Conservation (phyloP, 2,797 vertebrate species). For the Sebastes iracundus region DNA sequence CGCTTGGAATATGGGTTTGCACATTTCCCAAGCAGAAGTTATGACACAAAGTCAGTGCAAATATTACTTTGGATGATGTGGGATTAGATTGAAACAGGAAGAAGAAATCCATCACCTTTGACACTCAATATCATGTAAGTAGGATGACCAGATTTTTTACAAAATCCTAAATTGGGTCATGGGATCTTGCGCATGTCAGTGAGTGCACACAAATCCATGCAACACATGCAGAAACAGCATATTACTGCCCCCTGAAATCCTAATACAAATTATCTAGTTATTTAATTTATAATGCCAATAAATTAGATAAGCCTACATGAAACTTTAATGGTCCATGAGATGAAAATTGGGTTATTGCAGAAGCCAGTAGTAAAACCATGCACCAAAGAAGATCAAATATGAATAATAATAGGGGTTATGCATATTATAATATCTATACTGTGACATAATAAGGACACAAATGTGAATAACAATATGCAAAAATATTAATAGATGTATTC, state of each 20-base stretch:
- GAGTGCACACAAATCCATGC: slow-evolving; percentile 27
- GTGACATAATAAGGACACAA: background rate
- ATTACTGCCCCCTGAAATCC: slow-evolving; percentile 25
- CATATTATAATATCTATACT: background rate
- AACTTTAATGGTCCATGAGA: slow-evolving; percentile 34
- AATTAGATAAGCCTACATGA: slow-evolving; percentile 40
- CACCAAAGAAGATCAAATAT: slow-evolving; percentile 6
- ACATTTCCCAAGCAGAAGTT: slow-evolving; percentile 21
- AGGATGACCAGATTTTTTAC: slow-evolving; percentile 60
- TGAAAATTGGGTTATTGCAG: slow-evolving; percentile 11
- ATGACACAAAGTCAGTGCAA: slow-evolving; percentile 37
- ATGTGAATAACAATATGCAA: background rate
- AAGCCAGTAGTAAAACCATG: background rate
- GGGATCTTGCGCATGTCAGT: slow-evolving; percentile 25
- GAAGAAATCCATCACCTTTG: slow-evolving; percentile 67
- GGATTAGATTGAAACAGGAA: slow-evolving; percentile 63
- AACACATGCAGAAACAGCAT: slow-evolving; percentile 27
- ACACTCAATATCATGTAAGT: slow-evolving; percentile 65
- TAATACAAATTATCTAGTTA: slow-evolving; percentile 12
- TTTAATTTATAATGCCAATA: slow-evolving; percentile 41
- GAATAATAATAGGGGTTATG: background rate
- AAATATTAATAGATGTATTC: background rate
- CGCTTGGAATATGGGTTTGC: slow-evolving; percentile 25
- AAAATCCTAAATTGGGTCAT: slow-evolving; percentile 67
- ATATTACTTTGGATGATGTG: slow-evolving; percentile 61